These are phyloP conservation scores for Saguinus imperator DNA, from an alignment of 2,113 vertebrate species.

Conservation along the genomic window DNA sequence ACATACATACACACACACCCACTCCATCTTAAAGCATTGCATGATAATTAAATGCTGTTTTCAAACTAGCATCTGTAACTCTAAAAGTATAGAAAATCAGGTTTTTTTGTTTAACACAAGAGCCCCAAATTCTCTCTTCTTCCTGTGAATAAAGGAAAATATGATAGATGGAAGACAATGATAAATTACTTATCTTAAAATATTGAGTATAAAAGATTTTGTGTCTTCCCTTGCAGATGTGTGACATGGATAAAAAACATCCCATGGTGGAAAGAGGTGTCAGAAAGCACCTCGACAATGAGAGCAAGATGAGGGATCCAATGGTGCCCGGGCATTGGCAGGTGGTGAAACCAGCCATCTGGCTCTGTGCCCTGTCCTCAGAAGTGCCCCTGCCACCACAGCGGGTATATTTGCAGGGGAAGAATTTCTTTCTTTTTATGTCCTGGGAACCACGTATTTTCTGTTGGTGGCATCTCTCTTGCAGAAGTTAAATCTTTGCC, in stretches of 20 bases:
- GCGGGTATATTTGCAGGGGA: background rate
- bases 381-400: too few relatives aligned
- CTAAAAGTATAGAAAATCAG: background rate
- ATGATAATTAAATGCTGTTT: background rate
- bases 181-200: background rate
- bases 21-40: background rate
- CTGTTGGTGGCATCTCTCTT: background rate
- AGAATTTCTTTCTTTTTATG: background rate
- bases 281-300: rapidly evolving
- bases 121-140: background rate
- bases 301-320: background rate
- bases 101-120: background rate
- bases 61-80: background rate
- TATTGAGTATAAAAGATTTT: background rate
- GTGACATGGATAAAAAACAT: background rate
- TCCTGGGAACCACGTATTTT: background rate
- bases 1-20: background rate
- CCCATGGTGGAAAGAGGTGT: background rate
- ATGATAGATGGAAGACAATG: background rate
- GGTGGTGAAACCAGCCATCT: background rate
- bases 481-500: background rate
- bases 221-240: background rate
- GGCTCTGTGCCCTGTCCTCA: background rate
- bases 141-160: background rate
- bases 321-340: too few relatives aligned